Evolutionary conservation across 2,113 vertebrate species (phyloP), one percentile per base, ranked within the genome.

Genomic region (Burhinus oedicnemus): DNA sequence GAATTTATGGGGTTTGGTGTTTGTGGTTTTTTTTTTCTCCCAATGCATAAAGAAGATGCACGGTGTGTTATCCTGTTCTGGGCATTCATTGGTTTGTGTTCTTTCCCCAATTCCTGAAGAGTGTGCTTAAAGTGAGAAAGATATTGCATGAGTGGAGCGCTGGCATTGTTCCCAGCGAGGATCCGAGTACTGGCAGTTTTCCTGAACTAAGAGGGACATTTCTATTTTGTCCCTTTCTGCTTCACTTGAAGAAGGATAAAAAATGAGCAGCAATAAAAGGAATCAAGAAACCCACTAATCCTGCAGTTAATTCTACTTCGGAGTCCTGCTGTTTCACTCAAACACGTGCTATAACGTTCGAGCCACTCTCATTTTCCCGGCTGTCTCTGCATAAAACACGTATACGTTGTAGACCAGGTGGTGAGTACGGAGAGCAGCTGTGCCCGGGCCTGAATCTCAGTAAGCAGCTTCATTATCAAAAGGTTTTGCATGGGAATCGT

Each of bases 101-200:
- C 55, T 92, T 79, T 44, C 17, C 61, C 54, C 84, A 83, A 0
- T 81, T 95, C 84, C 82, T 80, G 74, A 86, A 77, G 40, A 93
- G 40, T 25, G 40, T 77, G 44, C 60, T 94, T 70, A 74, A 93
- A 93, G 71, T 64, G 71, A 83, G 62, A 91, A 91, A 95, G 93
- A 91, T 77, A 89, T 11, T 52, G 68, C 91, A 36, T 68, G 87
- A 97, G 96, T 87, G 60, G 58, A 87, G 51, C 47, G 70, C 69
- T 96, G 97, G 96, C 95, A 80, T 66, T 87, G 44, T 95, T 96
- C 96, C 95, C 95, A 78, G 96, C 40, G 54, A 78, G 61, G 32
- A 94, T 76, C 87, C 8, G 52, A 93, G 81, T 38, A 45, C 93
- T 78, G 83, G 87, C 84, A 96, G 42, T 83, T 95, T 93, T 92